Conservation (phyloP, 2,888 invertebrate species). For the Nowickia ferox region DNA sequence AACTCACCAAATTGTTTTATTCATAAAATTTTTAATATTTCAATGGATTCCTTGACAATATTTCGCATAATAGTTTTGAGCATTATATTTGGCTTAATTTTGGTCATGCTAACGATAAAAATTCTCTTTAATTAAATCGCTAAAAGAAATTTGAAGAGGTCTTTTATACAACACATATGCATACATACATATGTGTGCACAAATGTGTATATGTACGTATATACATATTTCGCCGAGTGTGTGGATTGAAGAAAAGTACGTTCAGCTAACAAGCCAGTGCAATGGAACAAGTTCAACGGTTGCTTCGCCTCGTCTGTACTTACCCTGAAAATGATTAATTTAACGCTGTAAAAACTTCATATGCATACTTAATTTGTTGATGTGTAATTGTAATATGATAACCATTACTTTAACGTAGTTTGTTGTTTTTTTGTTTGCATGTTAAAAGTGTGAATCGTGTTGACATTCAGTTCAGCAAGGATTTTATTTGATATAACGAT, state of each 20-base stretch:
- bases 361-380: neutral
- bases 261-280: too few species aligned
- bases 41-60: constrained; percentile 62
- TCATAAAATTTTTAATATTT: neutral
- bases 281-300: too few species aligned
- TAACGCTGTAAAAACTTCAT: constrained; percentile 3
- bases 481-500: neutral
- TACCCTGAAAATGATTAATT: neutral
- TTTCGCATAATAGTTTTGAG: constrained; percentile 66
- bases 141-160: neutral
- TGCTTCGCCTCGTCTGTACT: too few species aligned
- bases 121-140: constrained; percentile 1
- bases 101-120: constrained; percentile 49
- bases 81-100: constrained; percentile 54
- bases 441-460: neutral
- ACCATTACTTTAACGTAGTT: neutral
- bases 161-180: neutral
- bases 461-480: neutral
- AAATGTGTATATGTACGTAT: too few species aligned
- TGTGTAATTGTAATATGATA: constrained; percentile 38
- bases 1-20: too few species aligned
- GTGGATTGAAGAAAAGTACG: too few species aligned
- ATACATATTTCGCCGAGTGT: too few species aligned
- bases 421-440: neutral
- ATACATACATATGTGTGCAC: too few species aligned